These are phyloP conservation scores for Habropoda laboriosa DNA, from an alignment of 1,140 invertebrate genomes.

Conservation along the genomic window DNA sequence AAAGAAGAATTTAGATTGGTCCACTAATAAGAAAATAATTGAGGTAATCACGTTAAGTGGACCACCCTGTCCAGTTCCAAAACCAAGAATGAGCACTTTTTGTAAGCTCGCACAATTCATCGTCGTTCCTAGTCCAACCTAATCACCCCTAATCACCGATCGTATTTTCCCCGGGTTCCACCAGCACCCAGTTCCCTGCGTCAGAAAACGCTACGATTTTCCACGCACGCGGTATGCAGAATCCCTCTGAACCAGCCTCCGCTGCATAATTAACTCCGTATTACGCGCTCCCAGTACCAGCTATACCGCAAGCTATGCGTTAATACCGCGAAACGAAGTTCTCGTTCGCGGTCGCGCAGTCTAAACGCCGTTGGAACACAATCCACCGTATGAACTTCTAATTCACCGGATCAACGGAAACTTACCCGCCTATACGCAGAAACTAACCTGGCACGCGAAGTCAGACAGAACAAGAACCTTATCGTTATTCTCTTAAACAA, in stretches of 20 bases:
- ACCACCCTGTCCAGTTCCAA: too few relatives aligned
- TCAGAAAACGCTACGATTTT: neutral
- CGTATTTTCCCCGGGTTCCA: too few relatives aligned
- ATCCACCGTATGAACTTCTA: conserved; percentile 3
- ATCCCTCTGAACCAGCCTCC: neutral
- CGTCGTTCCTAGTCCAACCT: too few relatives aligned
- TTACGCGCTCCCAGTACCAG: neutral
- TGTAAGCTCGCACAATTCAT: too few relatives aligned
- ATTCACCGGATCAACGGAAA: conserved; percentile 15
- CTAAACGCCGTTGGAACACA: neutral
- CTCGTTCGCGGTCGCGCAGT: neutral
- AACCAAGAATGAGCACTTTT: too few relatives aligned
- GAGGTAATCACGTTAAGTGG: too few relatives aligned
- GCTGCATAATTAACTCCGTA: conserved; percentile 7
- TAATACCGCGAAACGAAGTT: neutral
- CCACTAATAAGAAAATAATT: too few relatives aligned
- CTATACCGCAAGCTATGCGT: neutral
- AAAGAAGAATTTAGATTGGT: too few relatives aligned
- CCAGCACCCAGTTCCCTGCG: too few relatives aligned
- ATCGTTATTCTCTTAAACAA: neutral
- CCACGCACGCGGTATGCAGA: neutral
- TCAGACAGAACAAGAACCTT: neutral
- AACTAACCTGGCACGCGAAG: too few relatives aligned
- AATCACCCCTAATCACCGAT: too few relatives aligned
- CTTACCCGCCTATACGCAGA: neutral